phyloP scores from a whole-genome alignment of 2,797 vertebrate genomes.

The Lutra lutra region DNA sequence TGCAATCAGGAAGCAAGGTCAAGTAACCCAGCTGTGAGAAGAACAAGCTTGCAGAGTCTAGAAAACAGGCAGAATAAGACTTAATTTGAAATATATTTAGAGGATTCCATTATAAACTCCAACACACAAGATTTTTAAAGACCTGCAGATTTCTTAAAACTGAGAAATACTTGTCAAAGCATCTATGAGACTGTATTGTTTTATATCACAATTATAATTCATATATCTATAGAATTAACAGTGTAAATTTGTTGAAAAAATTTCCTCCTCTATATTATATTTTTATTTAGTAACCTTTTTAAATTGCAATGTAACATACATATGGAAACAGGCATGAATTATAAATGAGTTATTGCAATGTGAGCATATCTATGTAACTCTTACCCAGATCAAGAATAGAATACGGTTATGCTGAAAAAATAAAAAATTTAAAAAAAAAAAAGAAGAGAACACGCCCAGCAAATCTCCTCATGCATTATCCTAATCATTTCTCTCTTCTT shows the following conservation, averaged over 20 bases:
- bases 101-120: not conserved
- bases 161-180: not conserved
- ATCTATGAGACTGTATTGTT: not conserved
- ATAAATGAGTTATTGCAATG: not conserved
- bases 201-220: not conserved
- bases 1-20: not conserved
- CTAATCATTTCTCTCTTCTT: not conserved
- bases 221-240: not conserved
- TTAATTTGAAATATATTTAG: not conserved
- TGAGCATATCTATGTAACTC: not conserved
- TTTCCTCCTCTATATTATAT: not conserved
- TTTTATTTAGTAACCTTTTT: not conserved
- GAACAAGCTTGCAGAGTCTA: not conserved
- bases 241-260: not conserved
- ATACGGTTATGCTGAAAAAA: too few species aligned
- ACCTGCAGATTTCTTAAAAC: not conserved
- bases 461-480: not conserved
- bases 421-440: too few species aligned
- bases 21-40: not conserved
- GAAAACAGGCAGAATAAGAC: not conserved
- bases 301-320: not conserved
- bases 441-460: not conserved
- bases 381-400: not conserved
- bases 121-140: not conserved
- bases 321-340: not conserved